Base-by-base conservation (phyloP, 2,113 vertebrate genomes). In the Phoenicopterus ruber region DNA sequence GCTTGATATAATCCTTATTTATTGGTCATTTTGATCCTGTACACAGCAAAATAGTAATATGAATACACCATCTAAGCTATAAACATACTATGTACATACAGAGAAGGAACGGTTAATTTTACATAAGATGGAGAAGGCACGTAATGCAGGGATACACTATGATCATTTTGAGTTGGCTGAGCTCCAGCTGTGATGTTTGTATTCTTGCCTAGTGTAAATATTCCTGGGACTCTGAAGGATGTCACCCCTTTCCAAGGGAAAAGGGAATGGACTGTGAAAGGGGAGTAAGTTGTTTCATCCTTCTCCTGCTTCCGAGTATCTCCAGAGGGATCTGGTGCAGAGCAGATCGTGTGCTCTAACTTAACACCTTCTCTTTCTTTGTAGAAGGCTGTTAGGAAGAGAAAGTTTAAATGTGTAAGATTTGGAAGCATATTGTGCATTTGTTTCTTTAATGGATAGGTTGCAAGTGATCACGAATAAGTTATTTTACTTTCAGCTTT, bases 21-120 rank as follows among this genome's bases (percentile, higher is more conserved):
- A 93, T 95, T 95, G 42, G 25, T 57, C 44, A 72, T 91, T 96
- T 91, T 93, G 46, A 69, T 73, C n/a, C 54, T 80, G 44, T 78
- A 84, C 34, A 76, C 49, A 93, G 36, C 50, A 87, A 81, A 82
- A 44, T 2, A 78, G 10, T 62, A 55, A 73, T 25, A 55, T 5
- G 31, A 77, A 49, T 49, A 46, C 22, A 61, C 9, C 32, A 61
- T 25, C 47, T 74, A 84, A 88, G 36, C 80, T 84, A 49, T 76
- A 40, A 94, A n/a, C 17, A 49, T 14, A 21, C 14, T 46, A 7
- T 38, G 22, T 81, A 70, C n/a, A 47, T n/a, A 25, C 2, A 71
- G 77, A 93, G 54, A 82, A 77, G 50, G 32, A 86, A 20, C 20
- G 36, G 20, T 34, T 38, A 25, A 62, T 84, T 89, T 79, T 85